Evolutionary conservation across 2,113 vertebrate species (phyloP).

Genomic region (Echinops telfairi): DNA sequence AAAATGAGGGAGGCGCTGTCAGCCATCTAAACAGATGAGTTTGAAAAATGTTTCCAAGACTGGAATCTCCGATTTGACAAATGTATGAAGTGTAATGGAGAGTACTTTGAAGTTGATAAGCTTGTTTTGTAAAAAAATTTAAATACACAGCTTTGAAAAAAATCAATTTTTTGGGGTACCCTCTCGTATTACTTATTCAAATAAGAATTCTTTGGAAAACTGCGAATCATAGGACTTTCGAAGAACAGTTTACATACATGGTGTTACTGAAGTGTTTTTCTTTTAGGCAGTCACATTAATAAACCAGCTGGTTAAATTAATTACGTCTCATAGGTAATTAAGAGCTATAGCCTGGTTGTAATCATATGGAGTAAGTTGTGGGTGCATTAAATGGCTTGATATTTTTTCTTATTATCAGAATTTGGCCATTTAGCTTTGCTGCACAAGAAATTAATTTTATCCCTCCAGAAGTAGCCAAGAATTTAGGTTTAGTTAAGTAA

Average conservation of each 20-base stretch:
- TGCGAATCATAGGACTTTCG: conserved; percentile 9
- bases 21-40: too few relatives aligned
- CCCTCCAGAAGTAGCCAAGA: not conserved
- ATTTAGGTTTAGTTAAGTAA: conserved; percentile 34
- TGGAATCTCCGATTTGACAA: too few relatives aligned
- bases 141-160: too few relatives aligned
- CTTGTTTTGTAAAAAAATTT: too few relatives aligned
- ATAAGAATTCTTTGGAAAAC: conserved; percentile 54
- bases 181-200: not conserved
- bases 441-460: conserved; percentile 63
- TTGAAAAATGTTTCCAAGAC: too few relatives aligned
- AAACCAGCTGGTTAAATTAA: conserved; percentile 50
- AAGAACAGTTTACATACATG: conserved; percentile 49
- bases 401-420: conserved; percentile 46
- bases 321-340: not conserved
- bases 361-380: conserved; percentile 13
- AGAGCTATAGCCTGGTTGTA: not conserved
- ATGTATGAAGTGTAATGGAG: too few relatives aligned
- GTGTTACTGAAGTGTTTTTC: conserved; percentile 60
- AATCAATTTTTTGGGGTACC: conserved; percentile 39
- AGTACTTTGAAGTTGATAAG: too few relatives aligned
- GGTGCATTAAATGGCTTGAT: conserved; percentile 9
- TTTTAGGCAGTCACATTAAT: conserved; percentile 56
- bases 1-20: too few relatives aligned
- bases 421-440: conserved; percentile 50